phyloP scores from a whole-genome alignment of 2,888 invertebrate genomes.

The Brachypalpus laphriformis region DNA sequence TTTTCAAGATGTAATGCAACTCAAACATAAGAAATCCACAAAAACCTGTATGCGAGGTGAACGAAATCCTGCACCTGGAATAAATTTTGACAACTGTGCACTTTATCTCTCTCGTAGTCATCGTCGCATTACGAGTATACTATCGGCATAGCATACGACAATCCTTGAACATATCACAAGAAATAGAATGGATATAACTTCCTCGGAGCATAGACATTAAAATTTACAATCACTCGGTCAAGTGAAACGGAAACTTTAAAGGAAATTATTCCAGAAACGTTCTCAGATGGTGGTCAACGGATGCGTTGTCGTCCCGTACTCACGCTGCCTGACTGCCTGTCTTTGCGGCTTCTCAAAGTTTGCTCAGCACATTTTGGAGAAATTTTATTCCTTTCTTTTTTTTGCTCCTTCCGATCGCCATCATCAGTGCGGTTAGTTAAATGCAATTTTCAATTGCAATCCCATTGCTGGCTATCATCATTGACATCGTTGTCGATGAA shows the following conservation, averaged over 20 bases:
- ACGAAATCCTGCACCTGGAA: constrained; percentile 54
- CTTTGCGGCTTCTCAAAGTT: constrained; percentile 47
- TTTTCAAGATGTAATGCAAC: constrained; percentile 55
- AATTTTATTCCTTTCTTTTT: constrained; percentile 15
- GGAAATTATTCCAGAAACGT: constrained; percentile 73
- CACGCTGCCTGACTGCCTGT: neutral
- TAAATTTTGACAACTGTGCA: constrained; percentile 50
- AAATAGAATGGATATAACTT: constrained; percentile 63
- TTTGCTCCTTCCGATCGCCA: constrained; percentile 33
- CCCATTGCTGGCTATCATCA: constrained; percentile 57
- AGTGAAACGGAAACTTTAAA: constrained; percentile 73
- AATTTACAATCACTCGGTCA: constrained; percentile 74
- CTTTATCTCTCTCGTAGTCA: neutral
- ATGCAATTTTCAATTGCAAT: constrained; percentile 65
- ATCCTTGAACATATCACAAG: constrained; percentile 27
- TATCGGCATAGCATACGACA: constrained; percentile 1
- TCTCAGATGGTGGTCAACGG: constrained; percentile 68
- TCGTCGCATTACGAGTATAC: neutral
- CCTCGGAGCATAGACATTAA: constrained; percentile 63
- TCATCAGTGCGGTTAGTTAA: constrained; percentile 42
- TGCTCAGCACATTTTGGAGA: constrained; percentile 55
- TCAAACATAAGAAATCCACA: constrained; percentile 36
- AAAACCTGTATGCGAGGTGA: constrained; percentile 12
- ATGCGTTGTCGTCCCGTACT: constrained; percentile 40
- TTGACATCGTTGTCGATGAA: constrained; percentile 54